Base-by-base conservation (phyloP, 1,140 invertebrate genomes). In the Mya arenaria region DNA sequence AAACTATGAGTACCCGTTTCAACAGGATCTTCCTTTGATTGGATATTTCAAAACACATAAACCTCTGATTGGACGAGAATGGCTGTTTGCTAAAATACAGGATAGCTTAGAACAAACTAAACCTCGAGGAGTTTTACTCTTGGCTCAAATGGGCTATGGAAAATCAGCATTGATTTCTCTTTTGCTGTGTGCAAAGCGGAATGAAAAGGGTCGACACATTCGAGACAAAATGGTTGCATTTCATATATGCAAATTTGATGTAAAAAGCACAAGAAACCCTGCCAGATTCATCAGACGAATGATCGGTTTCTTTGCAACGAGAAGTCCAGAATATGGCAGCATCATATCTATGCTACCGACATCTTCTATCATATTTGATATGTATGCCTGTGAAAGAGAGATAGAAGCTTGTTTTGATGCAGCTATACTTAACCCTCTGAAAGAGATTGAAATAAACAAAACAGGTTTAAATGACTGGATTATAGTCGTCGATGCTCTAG, bases 231-330 rank as follows among this genome's bases (percentile, higher is more conserved):
- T 75, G 28, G 72, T 75, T 39, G 72, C 34, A 62, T 75, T 62
- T 63, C 72, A 75, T 75, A 25, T 75, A 17, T 75, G 72, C 58
- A 75, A 48, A 56, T 75, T 75, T 75, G 72, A 75, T 63, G 58
- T 75, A 30, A 62, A 28, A 32, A 62, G 56, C 15, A 75, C 72
- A 5, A 36, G 34, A 3, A 23, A 19, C n/a, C 1, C 32, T 6
- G 72, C 41, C 30, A 25, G 72, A 41, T 75, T 75, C n/a, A 63
- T 75, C n/a, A 39, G 55, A n/a, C 36, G 72, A 17, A 28, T 75
- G 4, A 28, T 62, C 41, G 72, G 72, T 13, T 75, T 75, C 28
- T 62, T 75, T 28, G 23, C 56, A 5, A 58, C 23, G 25, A 75
- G 39, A 63, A 75, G 72, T 63, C 39, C 72, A 15, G 72, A 62